Evolutionary conservation across 2,113 vertebrate genomes (phyloP), one percentile per base, ranked within the genome.

Genomic region (Anser brachyrhynchus): DNA sequence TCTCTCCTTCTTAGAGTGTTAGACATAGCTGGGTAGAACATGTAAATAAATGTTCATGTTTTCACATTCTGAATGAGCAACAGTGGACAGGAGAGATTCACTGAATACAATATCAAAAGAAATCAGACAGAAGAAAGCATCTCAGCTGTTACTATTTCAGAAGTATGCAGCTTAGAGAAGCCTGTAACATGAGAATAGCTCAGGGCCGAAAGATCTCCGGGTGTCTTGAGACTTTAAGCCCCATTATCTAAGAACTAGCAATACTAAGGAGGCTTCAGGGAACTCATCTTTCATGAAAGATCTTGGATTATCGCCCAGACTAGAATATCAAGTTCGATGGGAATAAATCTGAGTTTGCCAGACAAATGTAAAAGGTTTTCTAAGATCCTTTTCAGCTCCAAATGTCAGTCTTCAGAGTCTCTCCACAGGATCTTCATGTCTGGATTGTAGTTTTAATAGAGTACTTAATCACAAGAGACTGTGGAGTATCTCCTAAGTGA

Each of bases 391-490:
- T 96, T 76, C 22, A 95, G 84, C 39, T 91, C 44, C 51, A 79
- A 77, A 65, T 71, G 41, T 89, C 87, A 84, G 69, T 17, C 67
- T 91, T 95, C 5, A 1, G 46, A 79, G 80, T 62, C 8, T 89
- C 28, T 93, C 67, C 70, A 71, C n/a, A 84, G 58, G 81, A 83
- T 87, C 51, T 87, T 87, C 67, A 55, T 2, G 4, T 89, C 77
- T 85, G 67, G 37, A 28, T 82, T 96, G 81, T 77, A 83, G 62
- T 85, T 96, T 92, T 95, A 95, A 93, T 87, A 91, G 54, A 44
- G 62, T 73, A 66, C 66, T 91, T 95, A 78, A 95, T 92, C 84
- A 92, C 54, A 76, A 70, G 67, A 93, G 58, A 59, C 54, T 49
- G 21, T 46, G 58, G 66, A 91, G 29, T 66, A 58, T 65, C 44